phyloP scores from a whole-genome alignment of 2,113 vertebrate genomes.

The Probosciger aterrimus region DNA sequence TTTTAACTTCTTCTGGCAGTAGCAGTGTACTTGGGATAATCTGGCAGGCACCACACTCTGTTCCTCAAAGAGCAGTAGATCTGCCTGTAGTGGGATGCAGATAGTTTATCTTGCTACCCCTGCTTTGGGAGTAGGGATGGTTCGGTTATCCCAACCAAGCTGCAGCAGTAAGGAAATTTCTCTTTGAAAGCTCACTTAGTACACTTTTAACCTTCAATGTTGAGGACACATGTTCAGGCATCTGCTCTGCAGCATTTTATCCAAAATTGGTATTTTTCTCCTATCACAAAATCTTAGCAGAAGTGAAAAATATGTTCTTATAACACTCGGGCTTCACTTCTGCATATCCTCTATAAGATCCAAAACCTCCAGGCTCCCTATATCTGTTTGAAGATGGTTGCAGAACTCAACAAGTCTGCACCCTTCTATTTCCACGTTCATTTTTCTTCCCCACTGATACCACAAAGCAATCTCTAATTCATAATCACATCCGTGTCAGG shows the following conservation, averaged over 20 bases:
- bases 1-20: not conserved
- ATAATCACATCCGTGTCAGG: constrained; percentile 50
- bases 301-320: not conserved
- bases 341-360: not conserved
- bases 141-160: not conserved
- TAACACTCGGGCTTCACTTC: not conserved
- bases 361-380: not conserved
- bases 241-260: not conserved
- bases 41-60: not conserved
- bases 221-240: not conserved
- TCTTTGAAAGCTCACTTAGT: not conserved
- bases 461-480: constrained; percentile 48
- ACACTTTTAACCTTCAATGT: not conserved
- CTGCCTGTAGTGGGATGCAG: not conserved
- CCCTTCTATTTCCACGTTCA: constrained; percentile 1
- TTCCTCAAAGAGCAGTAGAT: not conserved
- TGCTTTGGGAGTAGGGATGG: not conserved
- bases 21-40: not conserved
- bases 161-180: not conserved
- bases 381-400: constrained; percentile 4
- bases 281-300: not conserved
- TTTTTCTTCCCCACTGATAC: constrained; percentile 4
- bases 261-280: not conserved
- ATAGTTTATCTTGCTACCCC: not conserved
- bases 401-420: constrained; percentile 45